A percentile compares a stretch with the other conserved stretches of the same genome.
Evolutionary conservation across 2,113 vertebrate genomes (phyloP).

Genomic region (Tychaedon coryphoeus): DNA sequence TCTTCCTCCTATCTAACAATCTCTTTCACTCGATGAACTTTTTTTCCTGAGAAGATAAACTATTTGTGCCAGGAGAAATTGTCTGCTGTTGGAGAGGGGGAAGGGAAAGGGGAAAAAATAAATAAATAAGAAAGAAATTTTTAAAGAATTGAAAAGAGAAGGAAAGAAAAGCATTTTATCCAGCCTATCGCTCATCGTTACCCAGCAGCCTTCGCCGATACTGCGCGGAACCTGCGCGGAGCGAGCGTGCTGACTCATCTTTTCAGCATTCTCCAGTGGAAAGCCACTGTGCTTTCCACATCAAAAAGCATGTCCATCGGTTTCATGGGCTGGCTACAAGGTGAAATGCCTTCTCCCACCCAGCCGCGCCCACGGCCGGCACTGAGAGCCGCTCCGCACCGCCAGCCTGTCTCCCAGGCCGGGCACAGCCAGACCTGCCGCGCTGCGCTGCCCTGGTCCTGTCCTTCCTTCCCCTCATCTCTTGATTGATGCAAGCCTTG

Average conservation of each 20-base stretch:
- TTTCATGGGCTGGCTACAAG: not conserved
- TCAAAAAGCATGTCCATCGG: not conserved
- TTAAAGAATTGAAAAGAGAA: accelerated
- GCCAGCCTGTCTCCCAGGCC: not conserved
- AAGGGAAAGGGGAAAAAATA: accelerated
- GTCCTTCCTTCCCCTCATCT: not conserved
- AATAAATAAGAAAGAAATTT: not conserved
- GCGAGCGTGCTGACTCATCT: not conserved
- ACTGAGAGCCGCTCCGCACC: not conserved
- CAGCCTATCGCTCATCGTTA: not conserved
- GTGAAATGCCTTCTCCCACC: not conserved
- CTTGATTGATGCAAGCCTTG: not conserved
- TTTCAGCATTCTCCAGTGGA: not conserved
- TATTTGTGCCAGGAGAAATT: not conserved
- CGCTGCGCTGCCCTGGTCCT: not conserved
- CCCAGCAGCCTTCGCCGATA: not conserved
- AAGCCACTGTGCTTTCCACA: not conserved
- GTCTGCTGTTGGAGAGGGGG: accelerated
- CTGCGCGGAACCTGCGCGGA: not conserved
- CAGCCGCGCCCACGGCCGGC: not conserved
- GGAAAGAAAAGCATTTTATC: not conserved
- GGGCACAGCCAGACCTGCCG: not conserved
- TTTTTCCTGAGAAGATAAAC: not conserved
- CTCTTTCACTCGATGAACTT: not conserved
- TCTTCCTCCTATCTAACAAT: not conserved